Conservation (phyloP, 2,113 vertebrate genomes). For the Nycticebus coucang region DNA sequence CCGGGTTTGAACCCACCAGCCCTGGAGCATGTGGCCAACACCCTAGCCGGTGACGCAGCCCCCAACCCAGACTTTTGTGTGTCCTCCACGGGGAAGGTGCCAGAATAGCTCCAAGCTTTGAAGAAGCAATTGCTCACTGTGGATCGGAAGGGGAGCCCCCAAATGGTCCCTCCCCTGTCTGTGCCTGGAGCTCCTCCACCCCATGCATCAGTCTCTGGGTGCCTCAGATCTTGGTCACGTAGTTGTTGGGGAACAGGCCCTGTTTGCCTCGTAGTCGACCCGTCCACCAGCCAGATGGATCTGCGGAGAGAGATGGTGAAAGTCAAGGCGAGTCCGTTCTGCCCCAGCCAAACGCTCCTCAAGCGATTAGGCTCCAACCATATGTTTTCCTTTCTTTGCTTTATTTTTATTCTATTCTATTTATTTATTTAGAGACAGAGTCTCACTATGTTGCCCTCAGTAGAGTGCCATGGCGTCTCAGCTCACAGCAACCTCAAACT, state of each 20-base stretch:
- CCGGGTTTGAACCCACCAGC: too few species aligned
- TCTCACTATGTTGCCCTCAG: too few species aligned
- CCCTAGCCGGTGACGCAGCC: background rate
- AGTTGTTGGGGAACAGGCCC: conserved; percentile 99
- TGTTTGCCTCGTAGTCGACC: conserved; percentile 97
- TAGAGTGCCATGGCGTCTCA: too few species aligned
- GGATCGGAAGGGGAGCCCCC: background rate
- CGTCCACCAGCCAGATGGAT: conserved; percentile 98
- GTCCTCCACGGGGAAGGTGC: conserved; percentile 61
- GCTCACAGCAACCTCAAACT: too few species aligned
- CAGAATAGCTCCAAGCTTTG: conserved; percentile 4
- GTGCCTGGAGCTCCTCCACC: background rate
- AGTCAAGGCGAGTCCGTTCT: background rate
- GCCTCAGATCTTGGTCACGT: conserved; percentile 94
- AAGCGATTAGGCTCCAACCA: background rate
- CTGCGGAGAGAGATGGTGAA: conserved; percentile 77
- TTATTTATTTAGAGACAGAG: too few species aligned
- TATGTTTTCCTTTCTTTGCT: background rate
- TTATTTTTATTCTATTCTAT: background rate
- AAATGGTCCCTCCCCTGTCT: background rate
- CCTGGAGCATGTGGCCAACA: too few species aligned
- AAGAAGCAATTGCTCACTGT: conserved; percentile 48
- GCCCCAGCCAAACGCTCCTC: too few species aligned
- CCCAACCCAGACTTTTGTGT: background rate
- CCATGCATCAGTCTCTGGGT: background rate